Base-by-base conservation (phyloP, 2,113 vertebrate species). In the Triplophysa dalaica region DNA sequence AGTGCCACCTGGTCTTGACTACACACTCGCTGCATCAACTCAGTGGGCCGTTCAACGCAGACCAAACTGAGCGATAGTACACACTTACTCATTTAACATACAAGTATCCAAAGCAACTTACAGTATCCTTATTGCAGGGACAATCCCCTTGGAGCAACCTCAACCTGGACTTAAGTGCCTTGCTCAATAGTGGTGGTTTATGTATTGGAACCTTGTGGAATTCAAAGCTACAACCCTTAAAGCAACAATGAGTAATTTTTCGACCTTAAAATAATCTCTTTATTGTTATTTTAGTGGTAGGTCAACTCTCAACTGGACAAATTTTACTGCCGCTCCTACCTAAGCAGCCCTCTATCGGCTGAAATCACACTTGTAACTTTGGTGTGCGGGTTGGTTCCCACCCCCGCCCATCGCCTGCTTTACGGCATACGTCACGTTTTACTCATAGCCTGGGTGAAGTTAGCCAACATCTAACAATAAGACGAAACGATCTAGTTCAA, bases 1-100 rank as follows among this genome's bases (percentile, higher is more conserved):
- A 48, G 73, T 48, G 58, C 73, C 73, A 75, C 58, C 73, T 75
- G 73, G 73, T 22, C 60, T 38, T 8, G 41, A 63, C 73, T 63
- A 29, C 60, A 7, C 22, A 21, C 54, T 61, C 70, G 21, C 73
- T 75, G 63, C 48, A 75, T 75, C 73, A 75, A 63, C 73, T 8
- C 73, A 63, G 73, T 58, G 48, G 41, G 73, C 73, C 41, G 22
- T 0, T 7, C 26, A n/a, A 75, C 58, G 24, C 8, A 48, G 72
- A 60, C 73, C 62, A 48, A 75, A 48, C 73, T 48, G 58, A 63
- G 58, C 58, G 43, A 61, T 11, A 43, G 33, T 26, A 14, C 43
- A 21, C 17, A 74, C n/a, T 62, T 62, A 62, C n/a, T 62, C 58
- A 48, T 60, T 72, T 22, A 14, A 41, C 29, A 43, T 17, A 22